phyloP scores from a whole-genome alignment of 2,113 vertebrate genomes.

The Seriola aureovittata region DNA sequence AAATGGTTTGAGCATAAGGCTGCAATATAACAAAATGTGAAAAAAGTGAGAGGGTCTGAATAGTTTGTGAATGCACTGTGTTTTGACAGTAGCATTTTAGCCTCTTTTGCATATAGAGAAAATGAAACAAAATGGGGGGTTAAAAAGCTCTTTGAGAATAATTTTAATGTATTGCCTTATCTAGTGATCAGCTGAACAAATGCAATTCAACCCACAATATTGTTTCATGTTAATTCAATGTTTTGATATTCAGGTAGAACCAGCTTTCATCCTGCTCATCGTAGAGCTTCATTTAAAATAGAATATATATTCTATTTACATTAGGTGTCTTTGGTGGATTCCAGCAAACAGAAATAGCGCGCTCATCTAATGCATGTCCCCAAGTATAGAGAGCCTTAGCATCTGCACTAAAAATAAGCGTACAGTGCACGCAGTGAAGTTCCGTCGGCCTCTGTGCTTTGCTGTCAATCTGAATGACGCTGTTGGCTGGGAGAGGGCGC shows the following conservation, averaged over 20 bases:
- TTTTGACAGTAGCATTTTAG: slow-evolving; percentile 21
- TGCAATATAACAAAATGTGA: no score
- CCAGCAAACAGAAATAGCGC: slow-evolving; percentile 34
- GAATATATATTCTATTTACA: slow-evolving; percentile 46
- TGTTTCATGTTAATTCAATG: slow-evolving; percentile 31
- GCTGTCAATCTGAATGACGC: slow-evolving; percentile 65
- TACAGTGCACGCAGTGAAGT: slow-evolving; percentile 14
- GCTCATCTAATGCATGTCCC: slow-evolving; percentile 14
- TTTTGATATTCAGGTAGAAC: neutral
- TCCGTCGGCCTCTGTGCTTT: slow-evolving; percentile 23
- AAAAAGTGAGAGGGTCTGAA: no score
- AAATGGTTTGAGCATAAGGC: no score
- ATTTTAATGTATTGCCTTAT: neutral
- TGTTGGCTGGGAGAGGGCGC: slow-evolving; percentile 47
- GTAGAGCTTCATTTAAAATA: slow-evolving; percentile 24
- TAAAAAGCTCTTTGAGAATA: slow-evolving; percentile 15
- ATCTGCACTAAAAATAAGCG: slow-evolving; percentile 45
- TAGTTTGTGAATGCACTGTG: no score
- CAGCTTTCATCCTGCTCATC: neutral
- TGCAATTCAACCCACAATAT: slow-evolving; percentile 21
- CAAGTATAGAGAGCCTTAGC: slow-evolving; percentile 17
- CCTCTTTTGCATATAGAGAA: neutral
- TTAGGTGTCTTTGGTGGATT: slow-evolving; percentile 44
- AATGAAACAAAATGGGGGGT: neutral
- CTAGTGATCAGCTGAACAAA: neutral